Evolutionary conservation across 2,113 vertebrate species (phyloP).

Genomic region (Tenrec ecaudatus): DNA sequence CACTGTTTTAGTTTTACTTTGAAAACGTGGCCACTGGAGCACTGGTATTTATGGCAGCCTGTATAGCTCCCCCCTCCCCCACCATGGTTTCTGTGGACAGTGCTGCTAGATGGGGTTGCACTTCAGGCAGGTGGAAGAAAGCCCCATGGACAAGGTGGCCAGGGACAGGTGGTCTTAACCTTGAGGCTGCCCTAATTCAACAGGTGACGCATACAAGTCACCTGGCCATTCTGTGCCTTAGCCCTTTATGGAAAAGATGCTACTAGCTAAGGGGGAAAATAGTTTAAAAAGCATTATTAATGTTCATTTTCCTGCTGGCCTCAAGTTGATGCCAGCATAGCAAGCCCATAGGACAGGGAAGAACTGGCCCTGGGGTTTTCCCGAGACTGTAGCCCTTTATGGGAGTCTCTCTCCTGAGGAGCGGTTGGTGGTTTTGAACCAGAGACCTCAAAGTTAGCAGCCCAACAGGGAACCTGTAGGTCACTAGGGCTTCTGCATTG

Average conservation of each 20-base stretch:
- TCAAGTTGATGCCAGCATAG: neutral
- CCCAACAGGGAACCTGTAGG: no score
- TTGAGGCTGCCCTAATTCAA: neutral
- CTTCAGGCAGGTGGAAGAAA: neutral
- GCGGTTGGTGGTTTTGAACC: no score
- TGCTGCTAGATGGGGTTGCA: neutral
- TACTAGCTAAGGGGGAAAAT: neutral
- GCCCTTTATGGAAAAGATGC: neutral
- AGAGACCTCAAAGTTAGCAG: no score
- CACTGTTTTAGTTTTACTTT: neutral
- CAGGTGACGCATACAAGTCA: neutral
- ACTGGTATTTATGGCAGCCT: no score
- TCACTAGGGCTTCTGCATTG: no score
- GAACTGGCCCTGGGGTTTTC: no score
- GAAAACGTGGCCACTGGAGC: neutral
- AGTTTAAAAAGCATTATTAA: neutral
- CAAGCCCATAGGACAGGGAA: no score
- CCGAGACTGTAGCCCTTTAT: no score
- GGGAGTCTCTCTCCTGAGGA: no score
- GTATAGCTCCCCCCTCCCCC: no score
- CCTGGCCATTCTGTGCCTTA: neutral
- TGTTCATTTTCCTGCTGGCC: neutral
- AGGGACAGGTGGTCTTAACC: neutral
- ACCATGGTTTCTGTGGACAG: neutral
- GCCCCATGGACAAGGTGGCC: neutral